Base-by-base conservation (phyloP, 2,797 vertebrate species). In the Manis javanica region DNA sequence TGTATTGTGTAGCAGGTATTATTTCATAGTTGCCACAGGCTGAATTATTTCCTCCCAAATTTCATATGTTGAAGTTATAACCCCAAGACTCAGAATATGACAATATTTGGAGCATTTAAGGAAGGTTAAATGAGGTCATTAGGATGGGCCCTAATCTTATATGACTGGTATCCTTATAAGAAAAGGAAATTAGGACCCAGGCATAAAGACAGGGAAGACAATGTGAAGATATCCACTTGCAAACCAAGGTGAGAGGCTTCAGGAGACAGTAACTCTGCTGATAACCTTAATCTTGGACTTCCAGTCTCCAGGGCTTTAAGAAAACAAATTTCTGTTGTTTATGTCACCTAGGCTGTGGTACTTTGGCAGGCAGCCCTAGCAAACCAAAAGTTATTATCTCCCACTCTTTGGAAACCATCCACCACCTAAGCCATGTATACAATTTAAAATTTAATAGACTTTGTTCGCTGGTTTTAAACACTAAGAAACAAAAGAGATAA, bases 291-390 rank as follows among this genome's bases (percentile, higher is more conserved):
- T 53, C 59, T 75, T 90, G 37, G 51, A 57, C 37, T 31, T 49
- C 16, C 9, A 81, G 18, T 23, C 42, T 77, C 34, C 23, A 72
- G 39, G 66, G 90, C 15, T n/a, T 2, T 18, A 16, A 86, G 46
- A 64, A 95, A 87, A 71, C 61, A 85, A 64, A 53, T 88, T 63
- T 95, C 74, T 94, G 13, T 57, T 94, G 57, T 71, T 82, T 31
- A 71, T 42, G n/a, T 7, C 14, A 7, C 53, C 68, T 7, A 49
- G 42, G 63, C 49, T n/a, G 10, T 78, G 31, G 31, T 11, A 39
- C n/a, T 92, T 71, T 39, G 42, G 34, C 82, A 55, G 6, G 34
- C 34, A 63, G 3, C 26, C 57, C 59, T 16, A 89, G 11, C 37
- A 83, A 85, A 91, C n/a, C 21, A 82, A 61, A 6, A 94, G 21